These are phyloP conservation scores for Agrilus biguttatus DNA, from an alignment of 2,888 invertebrate species.

Conservation along the genomic window DNA sequence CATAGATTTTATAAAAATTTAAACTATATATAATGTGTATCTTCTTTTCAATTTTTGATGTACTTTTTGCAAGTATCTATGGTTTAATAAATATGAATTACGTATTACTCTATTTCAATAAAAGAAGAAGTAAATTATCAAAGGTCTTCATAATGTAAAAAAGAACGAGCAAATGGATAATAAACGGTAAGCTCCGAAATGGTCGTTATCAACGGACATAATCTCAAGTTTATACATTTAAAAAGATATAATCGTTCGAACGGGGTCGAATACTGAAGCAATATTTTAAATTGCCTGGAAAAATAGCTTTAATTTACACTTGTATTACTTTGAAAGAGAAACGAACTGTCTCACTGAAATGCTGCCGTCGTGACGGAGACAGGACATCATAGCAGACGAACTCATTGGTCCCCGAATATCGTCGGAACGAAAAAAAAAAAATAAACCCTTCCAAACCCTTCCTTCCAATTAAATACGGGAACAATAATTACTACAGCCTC, in stretches of 20 bases:
- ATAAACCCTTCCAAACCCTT: conserved; percentile 10
- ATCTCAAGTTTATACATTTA: conserved; percentile 9
- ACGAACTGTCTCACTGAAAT: conserved; percentile 1
- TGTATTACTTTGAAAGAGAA: conserved; percentile 12
- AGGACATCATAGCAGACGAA: too few species aligned
- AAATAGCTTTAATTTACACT: conserved; percentile 12
- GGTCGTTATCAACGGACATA: too few species aligned
- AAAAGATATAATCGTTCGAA: conserved; percentile 10
- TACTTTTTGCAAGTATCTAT: too few species aligned
- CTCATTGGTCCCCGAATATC: conserved; percentile 6
- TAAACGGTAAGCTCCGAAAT: too few species aligned
- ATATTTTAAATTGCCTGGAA: conserved; percentile 12
- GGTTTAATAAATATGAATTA: too few species aligned
- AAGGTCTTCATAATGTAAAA: too few species aligned
- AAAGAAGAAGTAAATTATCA: too few species aligned
- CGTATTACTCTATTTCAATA: too few species aligned
- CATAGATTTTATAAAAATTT: too few species aligned
- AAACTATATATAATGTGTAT: too few species aligned
- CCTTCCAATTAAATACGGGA: conserved; percentile 11
- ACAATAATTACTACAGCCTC: conserved; percentile 10
- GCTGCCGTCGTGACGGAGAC: not conserved
- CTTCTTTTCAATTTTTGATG: too few species aligned
- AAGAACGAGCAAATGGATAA: too few species aligned
- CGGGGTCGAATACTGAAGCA: conserved; percentile 9
- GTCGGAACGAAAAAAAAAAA: conserved; percentile 8